phyloP scores from a whole-genome alignment of 1,140 invertebrate genomes.

The Heliothis virescens region DNA sequence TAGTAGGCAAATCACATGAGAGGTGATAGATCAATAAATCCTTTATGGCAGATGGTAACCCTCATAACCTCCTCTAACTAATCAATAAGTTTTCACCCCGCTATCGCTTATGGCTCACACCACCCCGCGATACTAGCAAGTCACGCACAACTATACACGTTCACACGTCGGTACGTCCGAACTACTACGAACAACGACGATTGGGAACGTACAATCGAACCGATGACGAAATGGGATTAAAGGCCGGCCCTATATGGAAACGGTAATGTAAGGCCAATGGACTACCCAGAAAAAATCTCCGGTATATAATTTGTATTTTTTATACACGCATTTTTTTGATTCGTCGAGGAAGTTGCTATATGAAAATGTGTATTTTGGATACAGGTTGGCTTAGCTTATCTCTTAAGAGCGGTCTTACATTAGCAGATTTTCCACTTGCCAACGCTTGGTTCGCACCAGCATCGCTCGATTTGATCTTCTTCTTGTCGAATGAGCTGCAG shows the following conservation, averaged over 20 bases:
- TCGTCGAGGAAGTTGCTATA: background rate
- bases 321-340: background rate
- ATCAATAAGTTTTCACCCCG: background rate
- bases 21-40: no score
- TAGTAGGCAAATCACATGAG: no score
- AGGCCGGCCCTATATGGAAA: constrained; percentile 33
- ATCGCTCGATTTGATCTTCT: no score
- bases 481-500: no score
- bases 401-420: no score
- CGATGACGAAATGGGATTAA: constrained; percentile 57
- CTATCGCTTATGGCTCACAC: constrained; percentile 30
- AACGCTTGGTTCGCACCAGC: no score
- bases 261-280: background rate
- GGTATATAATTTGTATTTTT: background rate
- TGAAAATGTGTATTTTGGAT: no score
- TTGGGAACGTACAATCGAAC: constrained; percentile 51
- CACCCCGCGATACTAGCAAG: constrained; percentile 52
- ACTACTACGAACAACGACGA: constrained; percentile 50
- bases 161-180: constrained; percentile 56
- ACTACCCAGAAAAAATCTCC: constrained; percentile 19
- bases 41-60: background rate
- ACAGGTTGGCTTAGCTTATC: no score
- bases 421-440: no score
- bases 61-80: background rate
- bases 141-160: constrained; percentile 58